A percentile compares a stretch with the other conserved stretches of the same genome.
These are phyloP conservation scores for Mythimna impura DNA, from an alignment of 2,888 invertebrate species.

Conservation along the genomic window DNA sequence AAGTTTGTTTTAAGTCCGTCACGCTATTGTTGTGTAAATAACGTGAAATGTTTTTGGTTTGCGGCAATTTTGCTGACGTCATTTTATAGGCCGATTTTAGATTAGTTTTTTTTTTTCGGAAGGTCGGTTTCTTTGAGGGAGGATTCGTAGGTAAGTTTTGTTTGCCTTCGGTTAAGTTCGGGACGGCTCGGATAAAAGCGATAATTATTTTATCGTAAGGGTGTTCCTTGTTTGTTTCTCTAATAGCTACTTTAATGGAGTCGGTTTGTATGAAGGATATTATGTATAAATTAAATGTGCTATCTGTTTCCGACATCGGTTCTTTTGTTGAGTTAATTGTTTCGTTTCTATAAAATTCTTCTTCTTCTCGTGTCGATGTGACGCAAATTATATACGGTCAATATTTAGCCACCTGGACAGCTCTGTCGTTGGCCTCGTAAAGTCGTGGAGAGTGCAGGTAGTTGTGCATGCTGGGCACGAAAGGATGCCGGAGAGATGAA, in stretches of 20 bases:
- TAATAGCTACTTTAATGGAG: constrained; percentile 89
- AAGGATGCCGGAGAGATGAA: no score
- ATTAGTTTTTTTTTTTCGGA: constrained; percentile 78
- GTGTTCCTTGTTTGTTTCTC: constrained; percentile 89
- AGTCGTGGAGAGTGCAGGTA: no score
- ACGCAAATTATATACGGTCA: no score
- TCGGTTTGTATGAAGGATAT: constrained; percentile 75
- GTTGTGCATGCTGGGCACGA: no score
- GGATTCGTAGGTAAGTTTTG: constrained; percentile 68
- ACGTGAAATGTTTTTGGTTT: constrained; percentile 74
- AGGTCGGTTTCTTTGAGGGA: constrained; percentile 77
- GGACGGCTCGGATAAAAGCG: constrained; percentile 85
- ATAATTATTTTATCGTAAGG: constrained; percentile 89
- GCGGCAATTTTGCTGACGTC: constrained; percentile 85
- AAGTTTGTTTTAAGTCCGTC: constrained; percentile 88
- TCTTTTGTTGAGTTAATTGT: constrained; percentile 62
- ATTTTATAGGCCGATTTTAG: constrained; percentile 80
- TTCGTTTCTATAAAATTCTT: constrained; percentile 30
- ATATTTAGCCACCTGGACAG: no score
- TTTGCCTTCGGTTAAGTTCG: constrained; percentile 61
- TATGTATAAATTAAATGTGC: constrained; percentile 83
- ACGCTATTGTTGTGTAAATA: constrained; percentile 83
- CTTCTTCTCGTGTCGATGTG: no score
- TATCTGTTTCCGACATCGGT: constrained; percentile 74
- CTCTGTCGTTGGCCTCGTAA: no score